A percentile compares a stretch with the other conserved stretches of the same genome.
Evolutionary conservation across 2,113 vertebrate species (phyloP).

Genomic region (Raja brachyura): DNA sequence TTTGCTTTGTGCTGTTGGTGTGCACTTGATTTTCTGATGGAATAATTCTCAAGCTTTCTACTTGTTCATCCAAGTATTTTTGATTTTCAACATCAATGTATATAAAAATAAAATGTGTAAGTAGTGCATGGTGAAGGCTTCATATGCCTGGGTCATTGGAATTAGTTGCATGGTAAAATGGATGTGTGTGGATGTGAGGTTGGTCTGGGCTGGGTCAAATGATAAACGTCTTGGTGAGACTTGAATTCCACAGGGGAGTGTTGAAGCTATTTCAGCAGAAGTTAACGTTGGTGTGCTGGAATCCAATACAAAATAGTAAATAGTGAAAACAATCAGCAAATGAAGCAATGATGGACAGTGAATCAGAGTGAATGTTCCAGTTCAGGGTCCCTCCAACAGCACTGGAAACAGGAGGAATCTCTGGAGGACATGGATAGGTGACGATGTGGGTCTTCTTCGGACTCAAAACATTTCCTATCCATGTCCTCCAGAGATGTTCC

Average conservation of each 20-base stretch:
- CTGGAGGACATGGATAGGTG: no score
- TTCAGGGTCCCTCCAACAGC: no score
- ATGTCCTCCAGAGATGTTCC: no score
- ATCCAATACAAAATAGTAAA: not conserved
- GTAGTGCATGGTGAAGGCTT: not conserved
- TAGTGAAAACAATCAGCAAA: not conserved
- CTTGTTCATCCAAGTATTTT: not conserved
- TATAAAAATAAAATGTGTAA: not conserved
- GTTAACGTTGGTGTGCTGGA: not conserved
- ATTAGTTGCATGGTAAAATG: not conserved
- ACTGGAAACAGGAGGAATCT: no score
- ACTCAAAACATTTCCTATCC: no score
- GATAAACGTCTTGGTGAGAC: not conserved
- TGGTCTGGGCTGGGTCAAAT: not conserved
- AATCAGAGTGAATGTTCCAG: no score
- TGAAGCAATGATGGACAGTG: no score
- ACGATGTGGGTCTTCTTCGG: no score
- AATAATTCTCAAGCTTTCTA: not conserved
- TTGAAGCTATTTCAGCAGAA: not conserved
- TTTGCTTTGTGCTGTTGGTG: not conserved
- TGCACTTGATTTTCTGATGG: not conserved
- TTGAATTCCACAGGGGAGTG: not conserved
- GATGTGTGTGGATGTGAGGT: not conserved
- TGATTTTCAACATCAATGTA: no score
- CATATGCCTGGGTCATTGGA: not conserved